phyloP scores from a whole-genome alignment of 2,797 vertebrate genomes.

The Octomys mimax region DNA sequence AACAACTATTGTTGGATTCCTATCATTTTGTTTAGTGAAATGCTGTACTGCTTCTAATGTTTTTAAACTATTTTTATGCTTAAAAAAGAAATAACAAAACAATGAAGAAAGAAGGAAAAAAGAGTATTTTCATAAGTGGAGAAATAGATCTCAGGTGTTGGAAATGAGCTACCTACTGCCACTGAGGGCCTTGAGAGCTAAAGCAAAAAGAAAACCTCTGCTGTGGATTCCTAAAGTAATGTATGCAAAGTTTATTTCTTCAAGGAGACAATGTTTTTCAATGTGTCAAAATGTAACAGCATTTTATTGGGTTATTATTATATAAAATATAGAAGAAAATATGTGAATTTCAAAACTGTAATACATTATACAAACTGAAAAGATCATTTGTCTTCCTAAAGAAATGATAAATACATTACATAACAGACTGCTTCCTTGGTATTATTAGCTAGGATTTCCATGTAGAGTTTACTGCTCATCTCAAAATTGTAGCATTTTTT shows the following conservation, averaged over 20 bases:
- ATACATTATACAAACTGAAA: slow-evolving; percentile 67
- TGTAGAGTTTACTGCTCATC: slow-evolving; percentile 54
- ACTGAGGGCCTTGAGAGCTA: slow-evolving; percentile 2
- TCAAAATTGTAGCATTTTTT: slow-evolving; percentile 53
- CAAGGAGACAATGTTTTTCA: slow-evolving; percentile 67
- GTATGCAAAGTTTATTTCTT: slow-evolving; percentile 67
- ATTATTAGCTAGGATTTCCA: slow-evolving; percentile 66
- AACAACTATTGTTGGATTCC: no score
- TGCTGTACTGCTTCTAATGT: no score
- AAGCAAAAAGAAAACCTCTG: slow-evolving; percentile 6
- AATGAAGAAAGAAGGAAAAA: no score
- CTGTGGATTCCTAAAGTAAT: slow-evolving; percentile 43
- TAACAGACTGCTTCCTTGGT: slow-evolving; percentile 51
- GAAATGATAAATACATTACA: slow-evolving; percentile 68
- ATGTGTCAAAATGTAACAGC: slow-evolving; percentile 37
- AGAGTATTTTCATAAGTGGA: not conserved
- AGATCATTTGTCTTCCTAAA: slow-evolving; percentile 70
- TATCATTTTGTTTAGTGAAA: no score
- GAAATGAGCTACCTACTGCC: slow-evolving; percentile 13
- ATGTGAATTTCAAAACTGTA: slow-evolving; percentile 63
- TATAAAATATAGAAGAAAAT: slow-evolving; percentile 65
- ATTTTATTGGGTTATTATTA: slow-evolving; percentile 61
- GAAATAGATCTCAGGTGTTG: slow-evolving; percentile 27
- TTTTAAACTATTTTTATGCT: no score
- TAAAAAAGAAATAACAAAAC: no score